Evolutionary conservation across 1,140 invertebrate species (phyloP), one percentile per base, ranked within the genome.

Genomic region (Linepithema humile): DNA sequence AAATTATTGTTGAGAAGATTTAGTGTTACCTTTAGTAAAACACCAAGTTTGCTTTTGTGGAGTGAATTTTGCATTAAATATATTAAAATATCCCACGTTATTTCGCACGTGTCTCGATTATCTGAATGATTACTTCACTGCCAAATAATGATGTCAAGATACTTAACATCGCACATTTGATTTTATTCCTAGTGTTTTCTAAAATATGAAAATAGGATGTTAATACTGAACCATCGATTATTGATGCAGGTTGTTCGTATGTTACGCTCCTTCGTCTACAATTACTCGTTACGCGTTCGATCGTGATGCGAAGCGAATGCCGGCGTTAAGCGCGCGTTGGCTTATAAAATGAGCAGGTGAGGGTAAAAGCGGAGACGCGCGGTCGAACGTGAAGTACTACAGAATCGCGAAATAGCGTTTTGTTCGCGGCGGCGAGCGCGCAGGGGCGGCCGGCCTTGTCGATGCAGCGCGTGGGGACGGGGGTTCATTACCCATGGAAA

Each of bases 401-500:
- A 75, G 86, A 90, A 88, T 86, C 86, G 82, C 84, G 85, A 84
- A 88, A 88, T 87, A 84, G 83, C 72, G 86, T 89, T 90, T 88
- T 73, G 83, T 83, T 72, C 40, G 84, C 74, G 77, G 65, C 77
- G 50, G 72, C 74, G 77, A 82, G 77, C 65, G 84, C 53, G 45
- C 62, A 17, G 57, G 64, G 77, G 59, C 59, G 77, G 80, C 59
- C 84, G 84, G 78, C 85, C 82, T 85, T 90, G 85, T 88, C 88
- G 88, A 90, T 87, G 89, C 89, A 90, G 85, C 85, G 80, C 82
- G 82, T 70, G 26, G 77, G 72, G 57, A 82, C 82, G 75, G 78
- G 83, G 85, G 88, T 90, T 91, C 89, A 90, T 90, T 90, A 90
- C 85, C 85, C 88, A 90, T 91, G 88, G 90, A 90, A 89, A 90